Base-by-base conservation (phyloP, 2,113 vertebrate species). In the Vimba vimba region DNA sequence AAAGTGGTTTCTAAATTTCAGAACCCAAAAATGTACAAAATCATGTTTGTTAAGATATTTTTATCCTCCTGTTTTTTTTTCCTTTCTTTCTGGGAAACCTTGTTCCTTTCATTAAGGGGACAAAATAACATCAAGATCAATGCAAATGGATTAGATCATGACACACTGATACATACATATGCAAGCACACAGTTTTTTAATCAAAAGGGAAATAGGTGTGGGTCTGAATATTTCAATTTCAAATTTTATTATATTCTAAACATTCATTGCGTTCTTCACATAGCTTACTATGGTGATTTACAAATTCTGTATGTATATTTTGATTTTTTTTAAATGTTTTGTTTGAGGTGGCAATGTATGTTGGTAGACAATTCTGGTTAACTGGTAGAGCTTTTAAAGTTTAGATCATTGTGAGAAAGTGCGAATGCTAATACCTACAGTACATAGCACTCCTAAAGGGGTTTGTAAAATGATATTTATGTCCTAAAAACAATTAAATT, bases 31-130 rank as follows among this genome's bases (percentile, higher is more conserved):
- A 79, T 77, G 36, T 64, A 60, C 62, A 73, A 87, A 45, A 55
- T 47, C 30, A 59, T 52, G 30, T 23, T 23, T 79, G 30, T 62
- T 64, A 82, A 79, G 64, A 87, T 80, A 85, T 85, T 84, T 80
- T 75, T 86, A 83, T 74, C 80, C 78, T 47, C 15, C 50, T 62
- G 66, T 43, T 86, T 55, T 19, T 55, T 21, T 43, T 86, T 83
- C 15, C 19, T 2, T 57, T 68, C 84, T 84, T 77, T 81, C 39
- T 66, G 68, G 68, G 69, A 76, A 91, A 90, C 87, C 90, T 45
- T 90, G 91, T 91, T 93, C 92, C 92, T 87, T 79, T 82, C 25
- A 66, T 83, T 55, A 82, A 77, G 57, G 79, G 30, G 57, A 77
- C 47, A 21, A 21, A 55, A 30, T 21, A 77, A 11, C 27, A 23